These are phyloP conservation scores for Neogale vison DNA, from an alignment of 2,113 vertebrate genomes.

Conservation along the genomic window DNA sequence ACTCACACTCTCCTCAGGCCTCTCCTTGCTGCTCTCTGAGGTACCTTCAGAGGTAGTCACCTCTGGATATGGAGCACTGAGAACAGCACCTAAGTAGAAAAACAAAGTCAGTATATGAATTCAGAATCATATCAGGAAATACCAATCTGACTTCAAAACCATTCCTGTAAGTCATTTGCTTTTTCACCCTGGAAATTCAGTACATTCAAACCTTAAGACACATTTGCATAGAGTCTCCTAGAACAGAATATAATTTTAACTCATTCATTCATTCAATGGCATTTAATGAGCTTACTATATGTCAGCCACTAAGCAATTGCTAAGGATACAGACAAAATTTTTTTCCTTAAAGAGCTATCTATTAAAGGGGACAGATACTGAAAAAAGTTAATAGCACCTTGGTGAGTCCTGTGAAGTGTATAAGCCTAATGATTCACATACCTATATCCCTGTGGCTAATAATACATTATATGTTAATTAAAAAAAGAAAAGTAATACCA, in stretches of 20 bases:
- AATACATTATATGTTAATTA: too few species aligned
- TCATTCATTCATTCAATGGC: not conserved
- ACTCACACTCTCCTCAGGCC: constrained; percentile 80
- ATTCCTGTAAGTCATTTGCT: constrained; percentile 1
- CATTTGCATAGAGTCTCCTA: not conserved
- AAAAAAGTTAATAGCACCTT: not conserved
- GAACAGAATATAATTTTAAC: constrained; percentile 23
- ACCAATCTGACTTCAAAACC: not conserved
- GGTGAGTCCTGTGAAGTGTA: too few species aligned
- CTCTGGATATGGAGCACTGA: constrained; percentile 75
- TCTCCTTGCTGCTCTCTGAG: constrained; percentile 30
- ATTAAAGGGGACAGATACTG: not conserved
- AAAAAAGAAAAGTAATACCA: not conserved
- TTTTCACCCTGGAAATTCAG: not conserved
- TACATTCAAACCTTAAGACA: constrained; percentile 10
- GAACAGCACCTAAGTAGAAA: constrained; percentile 79
- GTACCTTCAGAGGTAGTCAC: constrained; percentile 71
- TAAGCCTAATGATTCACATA: too few species aligned
- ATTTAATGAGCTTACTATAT: not conserved
- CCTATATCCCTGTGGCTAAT: too few species aligned
- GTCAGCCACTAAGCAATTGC: not conserved
- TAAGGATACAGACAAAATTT: not conserved
- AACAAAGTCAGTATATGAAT: not conserved
- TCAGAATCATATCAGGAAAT: not conserved
- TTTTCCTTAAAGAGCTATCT: not conserved